Conservation (phyloP, 1,140 invertebrate species). For the Agrypnia vestita region DNA sequence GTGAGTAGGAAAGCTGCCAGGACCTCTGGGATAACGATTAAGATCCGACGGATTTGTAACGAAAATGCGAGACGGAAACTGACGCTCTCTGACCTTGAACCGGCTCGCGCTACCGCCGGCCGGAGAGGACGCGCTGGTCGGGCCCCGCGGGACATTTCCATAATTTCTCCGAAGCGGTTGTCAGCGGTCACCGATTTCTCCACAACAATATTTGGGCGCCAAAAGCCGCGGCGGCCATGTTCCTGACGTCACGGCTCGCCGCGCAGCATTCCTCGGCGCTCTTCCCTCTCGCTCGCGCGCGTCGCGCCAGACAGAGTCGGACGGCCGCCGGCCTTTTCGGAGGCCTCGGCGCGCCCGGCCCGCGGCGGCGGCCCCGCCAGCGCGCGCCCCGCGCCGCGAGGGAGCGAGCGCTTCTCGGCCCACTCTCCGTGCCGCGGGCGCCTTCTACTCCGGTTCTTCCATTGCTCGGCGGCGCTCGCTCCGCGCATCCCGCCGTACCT, state of each 20-base stretch:
- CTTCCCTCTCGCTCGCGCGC: constrained; percentile 16
- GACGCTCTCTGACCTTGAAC: too few relatives aligned
- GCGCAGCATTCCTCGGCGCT: constrained; percentile 41
- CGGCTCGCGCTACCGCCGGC: neutral
- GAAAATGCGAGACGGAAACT: too few relatives aligned
- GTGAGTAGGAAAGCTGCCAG: too few relatives aligned
- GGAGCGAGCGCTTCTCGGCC: neutral
- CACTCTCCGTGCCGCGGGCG: too few relatives aligned
- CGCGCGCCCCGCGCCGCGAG: neutral
- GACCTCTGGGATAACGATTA: too few relatives aligned
- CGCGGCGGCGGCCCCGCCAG: neutral
- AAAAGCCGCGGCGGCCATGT: constrained; percentile 43
- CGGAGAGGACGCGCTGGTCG: neutral
- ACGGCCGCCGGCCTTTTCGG: constrained; percentile 26
- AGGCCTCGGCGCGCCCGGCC: constrained; percentile 23
- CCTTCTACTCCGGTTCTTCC: neutral
- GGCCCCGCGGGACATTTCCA: constrained; percentile 25
- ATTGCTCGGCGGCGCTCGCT: neutral
- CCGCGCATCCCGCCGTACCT: constrained; percentile 29
- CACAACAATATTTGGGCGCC: constrained; percentile 45
- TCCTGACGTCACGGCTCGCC: constrained; percentile 46
- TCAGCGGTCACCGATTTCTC: neutral
- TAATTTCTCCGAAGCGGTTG: constrained; percentile 11
- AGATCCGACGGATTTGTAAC: too few relatives aligned
- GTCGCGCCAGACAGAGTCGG: constrained; percentile 2